A percentile compares a stretch with the other conserved stretches of the same genome.
These are phyloP conservation scores for Rhyacichthys aspro DNA, from an alignment of 2,797 vertebrate species.

Conservation along the genomic window DNA sequence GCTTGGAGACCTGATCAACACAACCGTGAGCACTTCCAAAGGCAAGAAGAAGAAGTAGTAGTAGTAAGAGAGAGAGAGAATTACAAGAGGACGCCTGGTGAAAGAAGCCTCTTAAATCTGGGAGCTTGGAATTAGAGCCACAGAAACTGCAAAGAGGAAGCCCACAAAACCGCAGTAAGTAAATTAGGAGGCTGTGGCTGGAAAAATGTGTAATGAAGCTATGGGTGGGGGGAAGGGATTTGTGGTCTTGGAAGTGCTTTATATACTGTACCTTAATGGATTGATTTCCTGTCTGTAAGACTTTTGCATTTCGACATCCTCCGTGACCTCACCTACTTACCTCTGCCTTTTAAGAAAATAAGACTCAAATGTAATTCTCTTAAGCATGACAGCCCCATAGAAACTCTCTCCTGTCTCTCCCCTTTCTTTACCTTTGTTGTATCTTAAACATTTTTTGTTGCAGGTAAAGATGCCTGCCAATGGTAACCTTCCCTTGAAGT, in stretches of 20 bases:
- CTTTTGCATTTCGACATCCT: conserved; percentile 62
- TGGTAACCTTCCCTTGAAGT: conserved; percentile 89
- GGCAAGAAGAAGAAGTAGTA: conserved; percentile 33
- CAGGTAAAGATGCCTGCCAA: conserved; percentile 90
- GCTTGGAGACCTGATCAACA: conserved; percentile 49
- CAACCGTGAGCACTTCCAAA: conserved; percentile 33
- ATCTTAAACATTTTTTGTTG: conserved; percentile 13
- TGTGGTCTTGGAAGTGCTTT: conserved; percentile 68
- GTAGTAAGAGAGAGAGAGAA: conserved; percentile 50
- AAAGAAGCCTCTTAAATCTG: conserved; percentile 74
- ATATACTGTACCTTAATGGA: conserved; percentile 71
- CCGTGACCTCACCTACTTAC: conserved; percentile 56
- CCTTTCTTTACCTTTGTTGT: neutral
- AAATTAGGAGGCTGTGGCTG: conserved; percentile 73
- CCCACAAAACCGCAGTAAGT: conserved; percentile 77
- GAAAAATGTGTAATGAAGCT: conserved; percentile 67
- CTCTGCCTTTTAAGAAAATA: conserved; percentile 18
- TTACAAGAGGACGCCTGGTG: conserved; percentile 59
- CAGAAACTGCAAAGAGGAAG: conserved; percentile 67
- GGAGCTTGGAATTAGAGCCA: conserved; percentile 69
- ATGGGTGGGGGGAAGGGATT: conserved; percentile 52
- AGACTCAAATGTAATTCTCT: neutral
- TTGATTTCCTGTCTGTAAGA: conserved; percentile 69
- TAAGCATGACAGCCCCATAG: neutral
- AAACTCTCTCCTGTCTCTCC: conserved; percentile 2